Percentiles rank a stretch among this genome's conserved stretches.
Conservation (phyloP, 2,797 vertebrate genomes). For the Emys orbicularis region DNA sequence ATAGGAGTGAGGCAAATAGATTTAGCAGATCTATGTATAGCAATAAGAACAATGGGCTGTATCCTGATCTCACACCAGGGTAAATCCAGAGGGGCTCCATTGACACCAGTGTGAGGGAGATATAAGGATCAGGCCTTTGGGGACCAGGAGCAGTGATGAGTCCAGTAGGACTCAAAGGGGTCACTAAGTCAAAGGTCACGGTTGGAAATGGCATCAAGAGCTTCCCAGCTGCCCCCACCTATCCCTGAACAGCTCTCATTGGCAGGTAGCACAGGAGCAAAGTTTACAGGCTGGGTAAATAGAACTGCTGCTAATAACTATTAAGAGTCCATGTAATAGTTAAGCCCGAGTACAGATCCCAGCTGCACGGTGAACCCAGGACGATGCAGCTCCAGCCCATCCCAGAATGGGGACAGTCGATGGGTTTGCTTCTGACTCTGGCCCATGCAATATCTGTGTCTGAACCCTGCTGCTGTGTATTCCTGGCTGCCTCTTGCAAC, state of each 20-base stretch:
- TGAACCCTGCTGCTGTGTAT: not conserved
- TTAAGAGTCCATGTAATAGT: not conserved
- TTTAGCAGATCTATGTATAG: not conserved
- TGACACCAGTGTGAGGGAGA: no score
- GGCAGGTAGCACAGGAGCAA: not conserved
- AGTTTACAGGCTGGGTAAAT: not conserved
- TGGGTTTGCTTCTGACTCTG: not conserved
- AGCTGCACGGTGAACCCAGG: not conserved
- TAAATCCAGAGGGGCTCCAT: no score
- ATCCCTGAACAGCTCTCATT: not conserved
- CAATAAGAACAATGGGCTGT: not conserved
- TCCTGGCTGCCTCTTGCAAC: not conserved
- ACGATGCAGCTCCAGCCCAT: not conserved
- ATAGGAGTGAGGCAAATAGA: not conserved
- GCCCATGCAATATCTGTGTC: not conserved
- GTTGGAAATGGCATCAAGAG: no score
- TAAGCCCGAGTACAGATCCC: not conserved
- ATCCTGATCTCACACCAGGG: not conserved
- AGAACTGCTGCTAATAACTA: not conserved
- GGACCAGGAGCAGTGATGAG: not conserved
- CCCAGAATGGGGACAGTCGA: not conserved
- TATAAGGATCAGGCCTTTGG: no score
- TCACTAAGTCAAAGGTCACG: no score
- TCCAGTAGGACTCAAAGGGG: no score
- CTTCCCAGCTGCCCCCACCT: not conserved